These are phyloP conservation scores for Lasioglossum marginatum DNA, from an alignment of 2,888 invertebrate genomes.

Conservation along the genomic window DNA sequence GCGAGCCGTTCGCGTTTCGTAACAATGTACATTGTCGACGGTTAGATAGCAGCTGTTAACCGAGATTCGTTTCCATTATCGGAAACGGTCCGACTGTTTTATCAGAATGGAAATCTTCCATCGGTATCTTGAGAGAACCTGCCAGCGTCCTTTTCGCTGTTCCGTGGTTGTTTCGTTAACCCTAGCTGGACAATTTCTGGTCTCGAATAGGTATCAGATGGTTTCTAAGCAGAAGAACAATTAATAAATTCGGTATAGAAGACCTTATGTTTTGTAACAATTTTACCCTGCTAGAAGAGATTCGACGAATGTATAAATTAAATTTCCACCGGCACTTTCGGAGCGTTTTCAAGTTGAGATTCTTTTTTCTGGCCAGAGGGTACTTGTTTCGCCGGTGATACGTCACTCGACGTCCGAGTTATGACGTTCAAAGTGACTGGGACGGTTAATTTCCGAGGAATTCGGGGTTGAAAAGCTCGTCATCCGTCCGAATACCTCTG, in stretches of 20 bases:
- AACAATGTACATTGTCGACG: constrained; percentile 2
- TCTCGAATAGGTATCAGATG: background rate
- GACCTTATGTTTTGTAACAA: background rate
- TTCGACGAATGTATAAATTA: background rate
- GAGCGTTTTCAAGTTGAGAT: background rate
- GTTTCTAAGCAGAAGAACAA: background rate
- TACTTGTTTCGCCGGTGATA: background rate
- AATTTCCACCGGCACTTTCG: background rate
- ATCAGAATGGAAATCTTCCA: constrained; percentile 6
- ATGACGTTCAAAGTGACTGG: background rate
- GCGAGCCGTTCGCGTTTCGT: background rate
- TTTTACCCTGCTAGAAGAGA: background rate
- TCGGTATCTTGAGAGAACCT: background rate
- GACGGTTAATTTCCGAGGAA: constrained; percentile 9
- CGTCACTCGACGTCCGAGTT: background rate
- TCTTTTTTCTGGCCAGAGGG: too few relatives aligned
- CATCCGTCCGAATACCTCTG: constrained; percentile 5
- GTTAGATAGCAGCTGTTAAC: constrained; percentile 9
- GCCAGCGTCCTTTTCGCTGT: background rate
- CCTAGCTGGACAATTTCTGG: background rate
- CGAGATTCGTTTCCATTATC: constrained; percentile 16
- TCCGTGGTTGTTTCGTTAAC: background rate
- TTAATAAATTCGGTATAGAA: background rate
- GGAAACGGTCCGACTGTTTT: background rate
- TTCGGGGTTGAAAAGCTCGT: constrained; percentile 8